Evolutionary conservation across 2,113 vertebrate species (phyloP), one percentile per base, ranked within the genome.

Genomic region (Notothenia coriiceps): DNA sequence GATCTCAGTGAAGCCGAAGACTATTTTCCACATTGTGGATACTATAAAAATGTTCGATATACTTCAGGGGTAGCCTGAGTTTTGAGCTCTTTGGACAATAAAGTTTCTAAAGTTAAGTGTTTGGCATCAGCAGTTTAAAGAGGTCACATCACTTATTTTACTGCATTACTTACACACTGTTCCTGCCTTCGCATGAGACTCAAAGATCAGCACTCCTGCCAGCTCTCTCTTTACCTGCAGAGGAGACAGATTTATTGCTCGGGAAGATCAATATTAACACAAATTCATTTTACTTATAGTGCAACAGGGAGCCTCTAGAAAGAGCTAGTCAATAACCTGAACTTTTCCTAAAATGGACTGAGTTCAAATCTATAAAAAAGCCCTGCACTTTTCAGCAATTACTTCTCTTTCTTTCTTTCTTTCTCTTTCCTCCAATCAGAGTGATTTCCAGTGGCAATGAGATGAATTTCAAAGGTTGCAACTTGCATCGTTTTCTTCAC

Each of bases 111-210:
- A 80, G 46, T n/a, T 1, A 43, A 74, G 5, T 25, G 46, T 51
- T 29, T 14, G 7, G 22, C 40, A 54, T 17, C 22, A 29, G 20
- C 5, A 49, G 18, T 43, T 43, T 35, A 4, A 14, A 14, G 47
- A n/a, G 54, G 50, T 76, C 33, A 20, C 29, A 67, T 22, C 8
- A 60, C 3, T 44, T 18, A 33, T 74, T 51, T 20, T 4, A 12
- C 60, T 1, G 5, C 4, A 17, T 66, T 82, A 97, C 98, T 98
- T 95, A 99, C 98, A 94, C 72, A 99, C 97, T 0, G 97, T 99
- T 91, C 98, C 98, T 88, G 97, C 95, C 93, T 98, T 98, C 56
- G 97, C 95, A 72, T 99, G 98, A 12, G 98, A 98, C 92, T 99
- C 98, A 88, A 99, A 99, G 86, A 99, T 96, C 64, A 99, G 95